Evolutionary conservation across 2,888 invertebrate species (phyloP).

Genomic region (Caenorhabditis wallacei): DNA sequence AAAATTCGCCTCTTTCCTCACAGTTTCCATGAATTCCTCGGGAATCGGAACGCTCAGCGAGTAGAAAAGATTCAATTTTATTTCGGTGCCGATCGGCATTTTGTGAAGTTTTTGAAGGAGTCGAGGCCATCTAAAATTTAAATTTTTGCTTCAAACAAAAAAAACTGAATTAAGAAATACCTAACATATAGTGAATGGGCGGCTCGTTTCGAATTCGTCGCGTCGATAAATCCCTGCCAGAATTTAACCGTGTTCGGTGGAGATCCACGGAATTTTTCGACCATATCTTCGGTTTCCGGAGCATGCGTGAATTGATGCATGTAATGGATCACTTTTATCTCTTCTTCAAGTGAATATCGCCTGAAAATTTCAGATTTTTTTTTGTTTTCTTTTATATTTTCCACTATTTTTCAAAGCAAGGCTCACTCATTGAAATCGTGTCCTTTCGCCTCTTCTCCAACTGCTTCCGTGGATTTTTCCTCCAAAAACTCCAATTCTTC

Average conservation of each 20-base stretch:
- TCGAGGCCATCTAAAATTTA: slow-evolving; percentile 4
- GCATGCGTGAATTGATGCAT: slow-evolving; percentile 31
- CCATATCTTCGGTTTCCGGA: slow-evolving; percentile 1
- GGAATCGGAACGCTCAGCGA: slow-evolving; percentile 18
- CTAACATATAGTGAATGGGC: background rate
- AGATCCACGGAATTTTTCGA: slow-evolving; percentile 26
- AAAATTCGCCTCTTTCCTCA: background rate
- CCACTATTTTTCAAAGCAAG: too few species aligned
- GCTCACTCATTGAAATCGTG: too few species aligned
- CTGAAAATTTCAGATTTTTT: slow-evolving; percentile 1
- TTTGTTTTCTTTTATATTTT: too few species aligned
- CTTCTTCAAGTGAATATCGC: slow-evolving; percentile 15
- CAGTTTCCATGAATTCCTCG: slow-evolving; percentile 6
- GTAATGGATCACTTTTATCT: slow-evolving; percentile 6
- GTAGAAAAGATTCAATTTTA: slow-evolving; percentile 36
- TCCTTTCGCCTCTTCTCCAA: too few species aligned
- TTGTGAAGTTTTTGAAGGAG: background rate
- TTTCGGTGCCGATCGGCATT: slow-evolving; percentile 24
- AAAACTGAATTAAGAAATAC: background rate
- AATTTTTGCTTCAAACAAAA: background rate
- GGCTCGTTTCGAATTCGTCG: slow-evolving; percentile 8
- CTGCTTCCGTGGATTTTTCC: too few species aligned
- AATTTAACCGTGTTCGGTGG: background rate
- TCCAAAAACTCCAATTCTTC: too few species aligned
- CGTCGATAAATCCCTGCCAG: slow-evolving; percentile 19